Evolutionary conservation across 2,888 invertebrate genomes (phyloP).

Genomic region (Scaeva pyrastri): DNA sequence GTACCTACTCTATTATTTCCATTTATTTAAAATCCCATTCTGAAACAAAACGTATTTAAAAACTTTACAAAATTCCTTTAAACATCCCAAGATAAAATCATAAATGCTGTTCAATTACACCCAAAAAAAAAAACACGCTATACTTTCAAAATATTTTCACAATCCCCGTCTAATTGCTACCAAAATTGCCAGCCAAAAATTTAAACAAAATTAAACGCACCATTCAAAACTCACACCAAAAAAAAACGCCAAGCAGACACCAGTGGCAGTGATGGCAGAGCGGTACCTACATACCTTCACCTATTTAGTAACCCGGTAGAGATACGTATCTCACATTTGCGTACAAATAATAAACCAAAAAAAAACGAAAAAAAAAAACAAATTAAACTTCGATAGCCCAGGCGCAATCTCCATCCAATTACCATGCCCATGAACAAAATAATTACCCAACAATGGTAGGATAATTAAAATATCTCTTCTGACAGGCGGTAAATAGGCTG

Average conservation of each 20-base stretch:
- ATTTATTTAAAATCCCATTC: slow-evolving; percentile 59
- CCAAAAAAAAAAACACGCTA: slow-evolving; percentile 12
- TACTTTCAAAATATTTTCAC: slow-evolving; percentile 68
- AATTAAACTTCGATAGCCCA: slow-evolving; percentile 32
- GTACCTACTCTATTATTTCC: slow-evolving; percentile 32
- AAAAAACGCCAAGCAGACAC: background rate
- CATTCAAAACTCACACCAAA: slow-evolving; percentile 30
- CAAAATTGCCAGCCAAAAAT: slow-evolving; percentile 45
- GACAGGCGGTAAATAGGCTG: slow-evolving; percentile 73
- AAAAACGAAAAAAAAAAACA: no score
- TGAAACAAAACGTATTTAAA: slow-evolving; percentile 10
- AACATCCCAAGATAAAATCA: slow-evolving; percentile 54
- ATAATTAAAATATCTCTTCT: slow-evolving; percentile 75
- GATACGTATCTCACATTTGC: slow-evolving; percentile 55
- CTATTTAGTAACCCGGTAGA: background rate
- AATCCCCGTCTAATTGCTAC: slow-evolving; percentile 59
- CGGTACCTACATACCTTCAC: no score
- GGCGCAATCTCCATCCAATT: slow-evolving; percentile 71
- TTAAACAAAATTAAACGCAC: slow-evolving; percentile 55
- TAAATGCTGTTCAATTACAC: slow-evolving; percentile 54
- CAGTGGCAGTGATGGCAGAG: no score
- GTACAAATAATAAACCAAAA: slow-evolving; percentile 35
- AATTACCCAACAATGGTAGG: slow-evolving; percentile 74
- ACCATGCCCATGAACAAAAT: slow-evolving; percentile 70
- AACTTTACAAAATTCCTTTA: slow-evolving; percentile 16